Evolutionary conservation across 2,888 invertebrate genomes (phyloP).

Genomic region (Eucriotettix oculatus): DNA sequence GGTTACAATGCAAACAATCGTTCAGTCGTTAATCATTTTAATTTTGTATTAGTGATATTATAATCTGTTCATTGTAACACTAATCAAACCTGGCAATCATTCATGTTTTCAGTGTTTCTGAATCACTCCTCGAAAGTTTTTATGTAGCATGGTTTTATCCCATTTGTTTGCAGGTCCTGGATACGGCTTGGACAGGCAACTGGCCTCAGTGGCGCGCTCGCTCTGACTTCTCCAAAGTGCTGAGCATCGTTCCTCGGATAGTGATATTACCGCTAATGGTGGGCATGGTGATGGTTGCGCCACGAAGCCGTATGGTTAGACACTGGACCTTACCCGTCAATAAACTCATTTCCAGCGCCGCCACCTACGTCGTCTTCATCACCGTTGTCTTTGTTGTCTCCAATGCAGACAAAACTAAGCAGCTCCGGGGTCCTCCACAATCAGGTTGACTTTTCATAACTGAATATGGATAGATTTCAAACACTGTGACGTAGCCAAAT

Average conservation of each 20-base stretch:
- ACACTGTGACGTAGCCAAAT: no score
- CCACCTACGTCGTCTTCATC: conserved; percentile 49
- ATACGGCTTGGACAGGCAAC: conserved; percentile 47
- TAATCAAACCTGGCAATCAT: no score
- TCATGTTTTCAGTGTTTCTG: not conserved
- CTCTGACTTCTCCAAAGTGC: conserved; percentile 25
- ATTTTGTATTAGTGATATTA: not conserved
- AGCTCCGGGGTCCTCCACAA: conserved; percentile 39
- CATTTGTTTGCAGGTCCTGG: conserved; percentile 28
- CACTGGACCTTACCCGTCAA: conserved; percentile 48
- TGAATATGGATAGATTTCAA: no score
- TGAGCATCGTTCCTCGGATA: conserved; percentile 25
- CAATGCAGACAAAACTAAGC: conserved; percentile 36
- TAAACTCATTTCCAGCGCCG: conserved; percentile 50
- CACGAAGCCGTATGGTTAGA: conserved; percentile 29
- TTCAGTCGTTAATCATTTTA: not conserved
- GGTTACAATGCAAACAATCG: no score
- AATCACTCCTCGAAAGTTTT: not conserved
- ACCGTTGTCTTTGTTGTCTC: conserved; percentile 41
- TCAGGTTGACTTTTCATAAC: conserved; percentile 30
- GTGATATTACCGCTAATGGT: conserved; percentile 29
- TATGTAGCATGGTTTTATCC: no score
- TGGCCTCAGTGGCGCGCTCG: conserved; percentile 40
- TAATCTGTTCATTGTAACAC: no score
- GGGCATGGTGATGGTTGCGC: conserved; percentile 27